Evolutionary conservation across 2,888 invertebrate genomes (phyloP), one percentile per base, ranked within the genome.

Genomic region (Lasioglossum malachurum): DNA sequence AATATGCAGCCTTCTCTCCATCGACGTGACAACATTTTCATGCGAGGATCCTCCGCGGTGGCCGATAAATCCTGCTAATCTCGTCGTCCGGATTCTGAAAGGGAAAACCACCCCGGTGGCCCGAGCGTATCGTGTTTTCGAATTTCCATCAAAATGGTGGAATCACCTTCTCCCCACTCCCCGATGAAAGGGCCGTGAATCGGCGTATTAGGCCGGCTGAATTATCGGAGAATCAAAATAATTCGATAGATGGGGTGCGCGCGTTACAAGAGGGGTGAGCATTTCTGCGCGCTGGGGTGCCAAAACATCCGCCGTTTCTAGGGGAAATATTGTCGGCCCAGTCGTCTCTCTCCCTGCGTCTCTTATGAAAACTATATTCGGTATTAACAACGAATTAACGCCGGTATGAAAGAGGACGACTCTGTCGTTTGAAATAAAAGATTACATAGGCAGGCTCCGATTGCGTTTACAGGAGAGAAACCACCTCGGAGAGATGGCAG

Each of bases 161-260:
- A 84, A 88, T 86, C 84, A 60, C 75, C 90, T 86, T 86, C 78
- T 87, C 84, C 77, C 80, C 80, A 60, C 64, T 31, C 27, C 16
- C 64, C 27, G 64, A 16, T 31, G 64, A 49, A 80, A 79, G 83
- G 84, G 88, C 88, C 71, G 89, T 87, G 90, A 91, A 91, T 86
- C 49, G 88, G 80, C 91, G 92, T 92, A 93, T 95, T 94, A 94
- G 93, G 64, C 80, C 46, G 93, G 94, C 92, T 92, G 94, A 95
- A 95, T 95, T 95, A 95, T 95, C 95, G 91, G 89, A 92, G 94
- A 95, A 95, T 95, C 94, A 94, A 94, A 95, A 95, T 95, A 95
- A 95, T 94, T 95, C 94, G 94, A 94, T 93, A 91, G 92, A 91
- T 92, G 87, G 93, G 93, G 92, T 89, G 92, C 91, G 91, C 86